phyloP scores from a whole-genome alignment of 2,113 vertebrate genomes.

The Stegostoma tigrinum region DNA sequence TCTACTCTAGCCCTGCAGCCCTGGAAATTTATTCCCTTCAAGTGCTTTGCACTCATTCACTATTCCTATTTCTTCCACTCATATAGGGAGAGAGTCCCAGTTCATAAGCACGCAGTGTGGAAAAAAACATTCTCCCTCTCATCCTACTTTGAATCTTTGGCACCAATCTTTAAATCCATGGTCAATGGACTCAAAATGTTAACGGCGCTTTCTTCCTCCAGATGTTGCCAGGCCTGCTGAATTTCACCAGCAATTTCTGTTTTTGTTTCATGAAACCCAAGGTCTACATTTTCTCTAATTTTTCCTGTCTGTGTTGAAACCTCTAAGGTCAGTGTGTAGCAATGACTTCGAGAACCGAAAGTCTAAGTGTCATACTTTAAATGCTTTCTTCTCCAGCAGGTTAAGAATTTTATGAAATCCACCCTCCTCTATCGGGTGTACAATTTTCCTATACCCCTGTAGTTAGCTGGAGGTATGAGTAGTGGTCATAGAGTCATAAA shows the following conservation, averaged over 20 bases:
- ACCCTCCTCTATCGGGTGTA: background rate
- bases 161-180: background rate
- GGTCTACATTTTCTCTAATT: too few relatives aligned
- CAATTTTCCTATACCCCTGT: background rate
- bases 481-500: too few relatives aligned
- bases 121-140: background rate
- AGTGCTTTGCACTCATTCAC: background rate
- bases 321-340: too few relatives aligned
- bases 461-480: background rate
- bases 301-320: too few relatives aligned
- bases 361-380: background rate
- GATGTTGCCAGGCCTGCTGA: too few relatives aligned
- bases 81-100: too few relatives aligned
- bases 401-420: background rate
- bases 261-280: background rate
- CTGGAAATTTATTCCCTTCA: background rate
- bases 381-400: background rate
- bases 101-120: background rate
- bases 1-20: background rate
- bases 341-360: too few relatives aligned
- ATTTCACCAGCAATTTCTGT: too few relatives aligned
- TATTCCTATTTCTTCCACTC: background rate
- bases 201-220: too few relatives aligned
- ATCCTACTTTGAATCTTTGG: background rate
- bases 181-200: too few relatives aligned